These are phyloP conservation scores for Lepeophtheirus salmonis DNA, from an alignment of 1,140 invertebrate genomes.

Conservation along the genomic window DNA sequence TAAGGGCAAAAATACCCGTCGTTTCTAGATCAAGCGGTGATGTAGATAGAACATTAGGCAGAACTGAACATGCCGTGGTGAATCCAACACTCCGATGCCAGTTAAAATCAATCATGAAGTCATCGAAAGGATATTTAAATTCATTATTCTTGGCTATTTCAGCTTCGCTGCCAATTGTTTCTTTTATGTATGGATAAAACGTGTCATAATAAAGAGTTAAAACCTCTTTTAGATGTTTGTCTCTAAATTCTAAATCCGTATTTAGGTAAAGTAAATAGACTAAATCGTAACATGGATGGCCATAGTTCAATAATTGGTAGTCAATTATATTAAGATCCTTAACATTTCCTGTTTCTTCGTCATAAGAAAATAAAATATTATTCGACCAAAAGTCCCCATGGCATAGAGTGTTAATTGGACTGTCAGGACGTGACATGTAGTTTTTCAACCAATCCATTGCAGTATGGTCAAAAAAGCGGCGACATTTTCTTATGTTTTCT, in stretches of 20 bases:
- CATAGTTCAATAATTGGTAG: conserved; percentile 14
- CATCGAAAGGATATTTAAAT: conserved; percentile 1
- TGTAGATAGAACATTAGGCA: conserved; percentile 1
- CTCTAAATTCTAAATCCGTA: conserved; percentile 7
- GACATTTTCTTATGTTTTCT: neutral
- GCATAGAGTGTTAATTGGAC: conserved; percentile 4
- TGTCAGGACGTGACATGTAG: neutral
- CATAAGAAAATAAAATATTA: conserved; percentile 18
- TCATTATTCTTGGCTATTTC: too few relatives aligned
- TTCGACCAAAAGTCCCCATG: conserved; percentile 19
- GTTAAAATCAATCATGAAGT: neutral
- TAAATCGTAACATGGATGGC: conserved; percentile 10
- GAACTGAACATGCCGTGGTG: neutral
- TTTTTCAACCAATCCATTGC: neutral
- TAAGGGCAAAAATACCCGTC: neutral
- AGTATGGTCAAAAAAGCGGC: neutral
- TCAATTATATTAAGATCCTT: conserved; percentile 4
- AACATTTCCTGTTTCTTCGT: neutral
- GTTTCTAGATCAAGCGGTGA: neutral
- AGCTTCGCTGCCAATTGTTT: too few relatives aligned
- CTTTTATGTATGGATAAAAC: neutral
- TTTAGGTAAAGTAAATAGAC: conserved; percentile 7
- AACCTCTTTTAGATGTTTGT: neutral
- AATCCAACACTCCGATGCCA: neutral
- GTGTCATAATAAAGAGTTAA: conserved; percentile 3